Evolutionary conservation across 2,797 vertebrate genomes (phyloP).

Genomic region (Myotis daubentonii): DNA sequence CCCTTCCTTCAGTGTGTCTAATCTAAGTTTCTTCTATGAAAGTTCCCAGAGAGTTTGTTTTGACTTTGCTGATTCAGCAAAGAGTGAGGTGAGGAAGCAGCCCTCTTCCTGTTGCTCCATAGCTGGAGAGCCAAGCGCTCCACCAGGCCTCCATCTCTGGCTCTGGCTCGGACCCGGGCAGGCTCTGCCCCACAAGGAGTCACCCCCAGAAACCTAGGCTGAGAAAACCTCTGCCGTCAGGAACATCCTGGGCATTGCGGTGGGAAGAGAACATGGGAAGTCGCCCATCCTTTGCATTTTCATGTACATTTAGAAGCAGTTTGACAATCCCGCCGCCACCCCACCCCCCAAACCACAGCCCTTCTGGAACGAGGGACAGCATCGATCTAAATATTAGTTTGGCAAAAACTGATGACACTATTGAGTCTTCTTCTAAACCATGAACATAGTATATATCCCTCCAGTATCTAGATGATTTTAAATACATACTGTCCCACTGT

Average conservation of each 20-base stretch:
- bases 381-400: not conserved
- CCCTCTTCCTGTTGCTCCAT: constrained; percentile 89
- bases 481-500: not conserved
- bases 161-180: not conserved
- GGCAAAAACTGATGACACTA: not conserved
- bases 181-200: not conserved
- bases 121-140: constrained; percentile 85
- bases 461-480: not conserved
- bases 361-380: constrained; percentile 2
- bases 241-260: not conserved
- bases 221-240: not conserved
- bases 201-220: not conserved
- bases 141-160: constrained; percentile 77
- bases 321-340: not conserved
- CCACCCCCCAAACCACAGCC: not conserved
- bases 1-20: constrained; percentile 93
- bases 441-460: not conserved
- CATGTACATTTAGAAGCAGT: not conserved
- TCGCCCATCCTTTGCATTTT: not conserved
- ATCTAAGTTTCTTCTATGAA: constrained; percentile 91
- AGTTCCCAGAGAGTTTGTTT: constrained; percentile 90
- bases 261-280: not conserved
- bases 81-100: constrained; percentile 91
- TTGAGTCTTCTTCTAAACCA: not conserved
- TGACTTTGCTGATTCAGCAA: constrained; percentile 90